These are phyloP conservation scores for Drosophila ezoana DNA, from an alignment of 2,888 invertebrate species.

Conservation along the genomic window DNA sequence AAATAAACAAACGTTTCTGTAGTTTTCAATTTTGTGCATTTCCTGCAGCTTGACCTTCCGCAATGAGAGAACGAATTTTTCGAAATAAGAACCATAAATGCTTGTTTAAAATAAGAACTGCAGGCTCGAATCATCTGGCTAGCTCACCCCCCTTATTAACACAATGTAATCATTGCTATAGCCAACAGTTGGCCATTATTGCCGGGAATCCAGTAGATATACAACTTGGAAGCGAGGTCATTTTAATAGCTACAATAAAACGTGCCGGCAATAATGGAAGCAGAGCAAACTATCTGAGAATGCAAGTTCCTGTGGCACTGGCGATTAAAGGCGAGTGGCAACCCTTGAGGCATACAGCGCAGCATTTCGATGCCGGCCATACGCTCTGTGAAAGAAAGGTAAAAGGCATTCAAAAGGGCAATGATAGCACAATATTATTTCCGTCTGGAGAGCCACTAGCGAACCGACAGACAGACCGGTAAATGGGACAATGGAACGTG, in stretches of 20 bases:
- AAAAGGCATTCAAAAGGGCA: conserved; percentile 50
- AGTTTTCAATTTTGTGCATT: too few relatives aligned
- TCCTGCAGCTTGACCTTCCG: too few relatives aligned
- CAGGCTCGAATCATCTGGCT: too few relatives aligned
- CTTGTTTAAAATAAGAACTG: too few relatives aligned
- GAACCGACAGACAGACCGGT: conserved; percentile 11
- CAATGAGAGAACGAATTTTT: too few relatives aligned
- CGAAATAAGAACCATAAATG: too few relatives aligned
- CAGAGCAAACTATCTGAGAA: conserved; percentile 11
- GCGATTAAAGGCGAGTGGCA: conserved; percentile 33
- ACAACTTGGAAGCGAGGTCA: conserved; percentile 30
- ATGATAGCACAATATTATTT: conserved; percentile 67
- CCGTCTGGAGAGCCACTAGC: conserved; percentile 69
- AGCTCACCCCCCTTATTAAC: not conserved
- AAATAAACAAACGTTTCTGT: too few relatives aligned
- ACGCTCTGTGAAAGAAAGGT: conserved; percentile 14
- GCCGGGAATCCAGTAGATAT: conserved; percentile 11
- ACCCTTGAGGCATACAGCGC: conserved; percentile 32
- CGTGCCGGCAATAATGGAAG: conserved; percentile 54
- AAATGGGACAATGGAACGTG: conserved; percentile 13
- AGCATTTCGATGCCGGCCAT: not conserved
- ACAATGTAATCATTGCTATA: not conserved
- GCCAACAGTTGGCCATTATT: not conserved
- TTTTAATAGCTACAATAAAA: conserved; percentile 70
- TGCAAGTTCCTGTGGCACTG: conserved; percentile 17